Evolutionary conservation across 2,888 invertebrate species (phyloP).

Genomic region (Orthonychiurus folsomi): DNA sequence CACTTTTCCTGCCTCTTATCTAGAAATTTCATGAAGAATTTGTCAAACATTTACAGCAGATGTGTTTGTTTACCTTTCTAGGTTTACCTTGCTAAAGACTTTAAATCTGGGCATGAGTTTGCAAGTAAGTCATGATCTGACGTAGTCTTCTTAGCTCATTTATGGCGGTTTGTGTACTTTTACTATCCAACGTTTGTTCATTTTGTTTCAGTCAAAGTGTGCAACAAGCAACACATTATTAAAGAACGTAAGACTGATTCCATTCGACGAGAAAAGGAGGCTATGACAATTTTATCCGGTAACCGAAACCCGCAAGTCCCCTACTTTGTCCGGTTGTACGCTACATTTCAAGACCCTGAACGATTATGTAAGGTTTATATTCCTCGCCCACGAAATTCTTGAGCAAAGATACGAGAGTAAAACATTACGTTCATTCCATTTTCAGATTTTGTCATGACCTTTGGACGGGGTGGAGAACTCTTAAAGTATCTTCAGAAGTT

Average conservation of each 20-base stretch:
- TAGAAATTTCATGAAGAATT: too few species aligned
- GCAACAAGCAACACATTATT: slow-evolving; percentile 87
- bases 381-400: slow-evolving; percentile 3
- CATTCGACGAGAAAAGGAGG: slow-evolving; percentile 88
- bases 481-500: slow-evolving; percentile 82
- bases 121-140: slow-evolving; percentile 83
- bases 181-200: not conserved
- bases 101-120: slow-evolving; percentile 78
- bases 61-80: too few species aligned
- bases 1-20: too few species aligned
- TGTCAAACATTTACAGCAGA: not conserved
- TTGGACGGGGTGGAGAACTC: slow-evolving; percentile 90
- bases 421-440: not conserved
- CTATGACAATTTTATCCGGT: slow-evolving; percentile 72
- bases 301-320: slow-evolving; percentile 53
- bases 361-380: slow-evolving; percentile 58
- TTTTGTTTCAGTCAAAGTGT: slow-evolving; percentile 87
- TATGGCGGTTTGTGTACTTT: too few species aligned
- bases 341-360: slow-evolving; percentile 91
- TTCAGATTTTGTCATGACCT: slow-evolving; percentile 80
- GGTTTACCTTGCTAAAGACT: slow-evolving; percentile 85
- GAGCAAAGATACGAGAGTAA: slow-evolving; percentile 3
- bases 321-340: slow-evolving; percentile 87
- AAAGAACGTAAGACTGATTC: slow-evolving; percentile 87
- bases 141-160: too few species aligned